A percentile compares a stretch with the other conserved stretches of the same genome.
phyloP scores from a whole-genome alignment of 2,888 invertebrate genomes.

The Pilophorus perplexus region DNA sequence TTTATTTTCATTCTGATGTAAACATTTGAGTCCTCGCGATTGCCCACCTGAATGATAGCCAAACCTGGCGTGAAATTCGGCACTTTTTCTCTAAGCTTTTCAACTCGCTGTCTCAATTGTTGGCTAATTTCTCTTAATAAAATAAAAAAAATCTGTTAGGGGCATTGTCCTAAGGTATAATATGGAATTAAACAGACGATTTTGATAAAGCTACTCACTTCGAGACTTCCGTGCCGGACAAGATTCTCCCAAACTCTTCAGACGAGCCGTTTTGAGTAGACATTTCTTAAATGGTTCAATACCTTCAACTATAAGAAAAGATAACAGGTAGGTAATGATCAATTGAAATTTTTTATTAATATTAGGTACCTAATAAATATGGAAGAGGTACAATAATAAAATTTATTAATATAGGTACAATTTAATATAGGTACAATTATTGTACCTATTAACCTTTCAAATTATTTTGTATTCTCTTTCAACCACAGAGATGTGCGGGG shows the following conservation, averaged over 20 bases:
- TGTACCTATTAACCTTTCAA: too few species aligned
- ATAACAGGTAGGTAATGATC: too few species aligned
- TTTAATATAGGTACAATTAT: too few species aligned
- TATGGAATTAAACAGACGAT: neutral
- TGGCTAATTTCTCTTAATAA: conserved; percentile 66
- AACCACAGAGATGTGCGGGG: too few species aligned
- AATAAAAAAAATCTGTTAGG: neutral
- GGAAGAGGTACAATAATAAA: too few species aligned
- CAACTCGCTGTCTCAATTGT: conserved; percentile 66
- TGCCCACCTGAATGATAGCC: conserved; percentile 94
- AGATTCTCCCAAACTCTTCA: conserved; percentile 27
- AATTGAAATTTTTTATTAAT: too few species aligned
- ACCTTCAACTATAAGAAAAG: too few species aligned
- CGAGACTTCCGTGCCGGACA: conserved; percentile 28
- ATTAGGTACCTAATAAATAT: too few species aligned
- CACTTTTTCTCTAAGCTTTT: conserved; percentile 52
- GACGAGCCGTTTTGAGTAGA: too few species aligned
- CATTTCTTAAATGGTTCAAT: too few species aligned
- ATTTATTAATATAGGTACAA: too few species aligned
- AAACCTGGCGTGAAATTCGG: conserved; percentile 67
- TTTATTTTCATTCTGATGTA: conserved; percentile 96
- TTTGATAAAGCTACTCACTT: conserved; percentile 6
- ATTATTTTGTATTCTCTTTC: too few species aligned
- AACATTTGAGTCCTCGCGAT: conserved; percentile 94
- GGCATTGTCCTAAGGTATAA: neutral